A percentile compares a stretch with the other conserved stretches of the same genome.
Conservation (phyloP, 2,888 invertebrate genomes). For the Agonopterix subpropinquella region DNA sequence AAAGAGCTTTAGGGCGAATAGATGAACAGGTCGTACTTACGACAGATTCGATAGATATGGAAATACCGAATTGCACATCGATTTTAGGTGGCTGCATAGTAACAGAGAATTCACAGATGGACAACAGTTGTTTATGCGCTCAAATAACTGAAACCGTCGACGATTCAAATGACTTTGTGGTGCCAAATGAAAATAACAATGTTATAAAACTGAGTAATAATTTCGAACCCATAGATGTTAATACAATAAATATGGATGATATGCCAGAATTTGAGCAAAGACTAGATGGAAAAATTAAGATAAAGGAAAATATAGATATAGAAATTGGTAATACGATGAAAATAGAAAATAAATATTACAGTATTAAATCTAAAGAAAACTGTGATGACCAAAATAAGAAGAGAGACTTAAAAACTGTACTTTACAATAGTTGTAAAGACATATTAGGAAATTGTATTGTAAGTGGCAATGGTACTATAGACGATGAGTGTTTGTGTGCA, state of each 20-base stretch:
- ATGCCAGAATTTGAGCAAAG: slow-evolving; percentile 40
- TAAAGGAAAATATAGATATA: slow-evolving; percentile 45
- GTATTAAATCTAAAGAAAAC: not conserved
- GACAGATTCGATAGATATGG: slow-evolving; percentile 6
- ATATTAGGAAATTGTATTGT: slow-evolving; percentile 61
- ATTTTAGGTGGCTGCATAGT: slow-evolving; percentile 42
- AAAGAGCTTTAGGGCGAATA: not conserved
- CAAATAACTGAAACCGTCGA: slow-evolving; percentile 26
- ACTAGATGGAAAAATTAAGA: slow-evolving; percentile 48
- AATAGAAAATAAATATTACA: not conserved
- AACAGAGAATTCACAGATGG: slow-evolving; percentile 20
- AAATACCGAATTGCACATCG: slow-evolving; percentile 27
- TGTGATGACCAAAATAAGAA: no score
- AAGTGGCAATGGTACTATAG: slow-evolving; percentile 49
- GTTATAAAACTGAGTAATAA: slow-evolving; percentile 8
- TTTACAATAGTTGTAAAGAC: slow-evolving; percentile 53
- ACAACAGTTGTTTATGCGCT: slow-evolving; percentile 38
- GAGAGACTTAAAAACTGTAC: slow-evolving; percentile 15
- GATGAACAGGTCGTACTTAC: not conserved
- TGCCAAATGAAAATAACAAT: not conserved
- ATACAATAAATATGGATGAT: not conserved
- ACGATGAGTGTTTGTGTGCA: slow-evolving; percentile 59
- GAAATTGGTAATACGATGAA: slow-evolving; percentile 21
- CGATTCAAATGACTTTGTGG: not conserved
- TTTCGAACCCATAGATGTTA: slow-evolving; percentile 1